Evolutionary conservation across 2,888 invertebrate genomes (phyloP), one percentile per base, ranked within the genome.

Genomic region (Cephonodes hylas): DNA sequence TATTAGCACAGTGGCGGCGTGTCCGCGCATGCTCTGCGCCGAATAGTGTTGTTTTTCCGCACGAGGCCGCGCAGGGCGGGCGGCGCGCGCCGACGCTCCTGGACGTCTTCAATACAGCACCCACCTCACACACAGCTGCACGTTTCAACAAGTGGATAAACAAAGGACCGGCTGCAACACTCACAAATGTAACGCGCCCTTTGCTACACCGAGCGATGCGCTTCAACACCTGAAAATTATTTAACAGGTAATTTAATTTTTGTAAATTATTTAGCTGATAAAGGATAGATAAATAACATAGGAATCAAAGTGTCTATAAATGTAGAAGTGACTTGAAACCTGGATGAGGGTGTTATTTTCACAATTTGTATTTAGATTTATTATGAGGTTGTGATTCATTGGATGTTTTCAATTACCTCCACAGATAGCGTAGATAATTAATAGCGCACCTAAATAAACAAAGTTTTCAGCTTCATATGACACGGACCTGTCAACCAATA

Each of bases 71-170:
- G 77, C 73, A 84, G 88, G 89, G 90, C 89, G 90, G 89, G 89
- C 89, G 90, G 91, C 91, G 90, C 91, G 89, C 87, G 88, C 84
- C 72, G 71, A 63, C 69, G 65, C 71, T 66, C 76, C 75, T 66
- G 74, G 68, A 59, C 77, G 81, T 78, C 79, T 76, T 68, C 75
- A 78, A 79, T 77, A 77, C 75, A 74, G 74, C 70, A 74, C 66
- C 68, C 64, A 68, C 75, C 72, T 70, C 64, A 72, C 69, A 64
- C 69, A 68, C 61, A 64, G 75, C 71, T 72, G 69, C 78, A 81
- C 79, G 82, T 75, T 48, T 48, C 42, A 42, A 59, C 62, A 62
- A 45, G 63, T 63, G 59, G 53, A 58, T 57, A 58, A 61, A 61
- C 61, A 58, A 46, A 57, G 38, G 20, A 42, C 44, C 53, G 53